These are phyloP conservation scores for Uropetala carovei DNA, from an alignment of 2,888 invertebrate species.

Conservation along the genomic window DNA sequence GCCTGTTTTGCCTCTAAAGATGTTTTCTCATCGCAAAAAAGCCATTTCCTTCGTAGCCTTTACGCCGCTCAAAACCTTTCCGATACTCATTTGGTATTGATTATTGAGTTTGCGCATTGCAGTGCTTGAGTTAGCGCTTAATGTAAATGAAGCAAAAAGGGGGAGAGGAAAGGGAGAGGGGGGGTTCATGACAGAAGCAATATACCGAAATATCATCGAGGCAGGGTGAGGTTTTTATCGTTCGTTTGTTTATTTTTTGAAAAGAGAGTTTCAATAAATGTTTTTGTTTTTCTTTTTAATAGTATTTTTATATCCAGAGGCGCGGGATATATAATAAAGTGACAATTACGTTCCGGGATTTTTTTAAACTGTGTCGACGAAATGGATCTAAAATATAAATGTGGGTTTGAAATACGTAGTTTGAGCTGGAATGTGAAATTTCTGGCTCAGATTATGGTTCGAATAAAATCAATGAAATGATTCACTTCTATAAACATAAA, in stretches of 20 bases:
- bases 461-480: neutral
- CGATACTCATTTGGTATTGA: slow-evolving; percentile 60
- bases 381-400: neutral
- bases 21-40: neutral
- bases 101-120: slow-evolving; percentile 64
- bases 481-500: too few species aligned
- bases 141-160: slow-evolving; percentile 39
- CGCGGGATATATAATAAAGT: neutral
- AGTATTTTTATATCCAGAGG: neutral
- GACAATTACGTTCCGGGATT: neutral
- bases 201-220: neutral
- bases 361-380: neutral
- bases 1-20: neutral
- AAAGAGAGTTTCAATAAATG: neutral
- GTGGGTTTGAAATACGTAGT: neutral
- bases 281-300: neutral
- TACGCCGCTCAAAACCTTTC: slow-evolving; percentile 10
- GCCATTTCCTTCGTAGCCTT: slow-evolving; percentile 40
- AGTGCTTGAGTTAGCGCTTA: slow-evolving; percentile 56
- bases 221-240: neutral
- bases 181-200: neutral
- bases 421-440: neutral
- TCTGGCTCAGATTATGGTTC: neutral
- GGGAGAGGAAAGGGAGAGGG: neutral
- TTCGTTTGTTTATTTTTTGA: neutral